Conservation (phyloP, 2,113 vertebrate species). For the Hepsetus odoe region DNA sequence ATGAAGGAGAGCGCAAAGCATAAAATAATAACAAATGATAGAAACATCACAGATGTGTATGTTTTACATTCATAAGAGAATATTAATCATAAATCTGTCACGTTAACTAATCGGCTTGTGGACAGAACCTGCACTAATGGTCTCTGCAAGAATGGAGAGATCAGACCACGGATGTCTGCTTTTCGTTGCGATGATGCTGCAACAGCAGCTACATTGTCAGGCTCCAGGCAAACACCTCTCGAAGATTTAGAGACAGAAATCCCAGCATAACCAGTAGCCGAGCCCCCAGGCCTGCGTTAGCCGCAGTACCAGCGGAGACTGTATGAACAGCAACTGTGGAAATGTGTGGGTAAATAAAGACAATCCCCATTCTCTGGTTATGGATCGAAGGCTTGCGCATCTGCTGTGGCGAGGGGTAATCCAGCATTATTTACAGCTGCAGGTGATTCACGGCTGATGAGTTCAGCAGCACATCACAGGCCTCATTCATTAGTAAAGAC, state of each 20-base stretch:
- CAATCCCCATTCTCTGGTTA: neutral
- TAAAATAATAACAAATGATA: no score
- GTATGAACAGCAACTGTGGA: neutral
- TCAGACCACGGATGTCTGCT: neutral
- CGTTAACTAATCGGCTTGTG: neutral
- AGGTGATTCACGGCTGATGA: slow-evolving; percentile 30
- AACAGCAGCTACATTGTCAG: neutral
- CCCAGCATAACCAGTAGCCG: neutral
- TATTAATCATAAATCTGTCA: neutral
- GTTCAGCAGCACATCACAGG: slow-evolving; percentile 42
- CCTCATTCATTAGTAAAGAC: slow-evolving; percentile 45
- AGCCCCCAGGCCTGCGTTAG: neutral
- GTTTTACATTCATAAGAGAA: no score
- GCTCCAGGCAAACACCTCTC: neutral
- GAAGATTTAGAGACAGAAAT: neutral
- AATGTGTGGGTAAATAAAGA: neutral
- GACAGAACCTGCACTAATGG: neutral
- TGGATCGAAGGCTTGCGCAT: slow-evolving; percentile 11
- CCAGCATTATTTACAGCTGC: slow-evolving; percentile 28
- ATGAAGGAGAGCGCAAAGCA: no score
- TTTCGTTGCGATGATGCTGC: neutral
- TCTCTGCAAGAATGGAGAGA: neutral
- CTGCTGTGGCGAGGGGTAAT: slow-evolving; percentile 17
- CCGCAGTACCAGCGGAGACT: neutral
- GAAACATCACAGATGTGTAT: no score